These are phyloP conservation scores for Ophiothrix spiculata DNA, from an alignment of 35 echinoderm and acorn worm species.

Conservation along the genomic window DNA sequence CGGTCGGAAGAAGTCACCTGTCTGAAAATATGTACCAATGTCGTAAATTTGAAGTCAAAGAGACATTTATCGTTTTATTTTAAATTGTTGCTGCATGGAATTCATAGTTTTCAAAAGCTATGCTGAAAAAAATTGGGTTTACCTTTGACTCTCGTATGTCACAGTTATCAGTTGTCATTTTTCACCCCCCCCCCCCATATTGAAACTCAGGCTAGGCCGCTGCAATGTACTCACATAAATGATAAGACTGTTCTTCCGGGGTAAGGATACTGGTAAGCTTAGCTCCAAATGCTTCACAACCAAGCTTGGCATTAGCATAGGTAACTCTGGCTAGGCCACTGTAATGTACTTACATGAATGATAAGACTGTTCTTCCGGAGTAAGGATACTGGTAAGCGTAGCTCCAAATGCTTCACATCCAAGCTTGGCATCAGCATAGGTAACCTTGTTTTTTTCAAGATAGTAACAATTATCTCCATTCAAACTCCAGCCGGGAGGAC, in stretches of 20 bases:
- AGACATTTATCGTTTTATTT: too few relatives aligned
- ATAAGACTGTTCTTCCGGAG: slow-evolving; percentile 82
- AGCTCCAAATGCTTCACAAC: slow-evolving; percentile 37
- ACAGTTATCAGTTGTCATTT: too few relatives aligned
- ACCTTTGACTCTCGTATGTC: too few relatives aligned
- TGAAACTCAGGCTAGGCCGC: too few relatives aligned
- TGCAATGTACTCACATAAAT: slow-evolving; percentile 84
- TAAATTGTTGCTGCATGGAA: too few relatives aligned
- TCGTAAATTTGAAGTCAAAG: too few relatives aligned
- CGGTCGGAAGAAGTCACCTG: too few relatives aligned
- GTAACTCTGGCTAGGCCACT: too few relatives aligned
- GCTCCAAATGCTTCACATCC: slow-evolving; percentile 38
- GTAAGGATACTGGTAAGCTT: slow-evolving; percentile 69
- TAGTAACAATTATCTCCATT: slow-evolving; percentile 79
- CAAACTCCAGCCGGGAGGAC: slow-evolving; percentile 79
- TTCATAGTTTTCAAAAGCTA: too few relatives aligned
- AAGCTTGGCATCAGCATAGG: slow-evolving; percentile 56
- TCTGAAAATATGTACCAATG: too few relatives aligned
- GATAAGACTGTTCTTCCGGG: slow-evolving; percentile 80
- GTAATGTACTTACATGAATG: slow-evolving; percentile 73
- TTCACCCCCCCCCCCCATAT: too few relatives aligned
- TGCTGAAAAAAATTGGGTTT: too few relatives aligned
- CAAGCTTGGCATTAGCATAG: slow-evolving; percentile 39
- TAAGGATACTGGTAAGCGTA: slow-evolving; percentile 66
- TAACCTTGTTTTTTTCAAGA: slow-evolving; percentile 12